These are phyloP conservation scores for Aegithalos caudatus DNA, from an alignment of 2,113 vertebrate genomes.

Conservation along the genomic window DNA sequence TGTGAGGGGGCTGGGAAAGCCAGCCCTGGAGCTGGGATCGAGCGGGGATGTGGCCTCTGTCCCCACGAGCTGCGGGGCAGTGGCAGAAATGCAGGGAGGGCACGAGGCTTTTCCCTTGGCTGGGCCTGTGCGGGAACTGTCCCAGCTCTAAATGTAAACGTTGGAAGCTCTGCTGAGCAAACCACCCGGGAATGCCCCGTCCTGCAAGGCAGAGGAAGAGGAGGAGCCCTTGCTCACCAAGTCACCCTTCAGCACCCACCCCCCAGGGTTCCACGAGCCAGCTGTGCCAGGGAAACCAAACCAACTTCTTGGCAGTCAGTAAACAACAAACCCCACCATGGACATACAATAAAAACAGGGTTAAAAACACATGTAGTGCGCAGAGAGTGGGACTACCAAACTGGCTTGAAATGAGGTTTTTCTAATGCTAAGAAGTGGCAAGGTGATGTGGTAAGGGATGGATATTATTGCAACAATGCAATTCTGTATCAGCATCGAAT, in stretches of 20 bases:
- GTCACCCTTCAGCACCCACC: rapidly evolving
- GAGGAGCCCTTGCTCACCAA: not conserved
- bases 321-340: not conserved
- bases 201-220: not conserved
- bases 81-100: not conserved
- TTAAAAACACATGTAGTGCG: not conserved
- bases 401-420: not conserved
- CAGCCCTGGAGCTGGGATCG: not conserved
- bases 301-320: not conserved
- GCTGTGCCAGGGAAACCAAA: not conserved
- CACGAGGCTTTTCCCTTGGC: not conserved
- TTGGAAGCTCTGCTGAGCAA: not conserved
- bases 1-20: not conserved
- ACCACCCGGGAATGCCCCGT: not conserved
- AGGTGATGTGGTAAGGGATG: not conserved
- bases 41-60: not conserved
- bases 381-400: not conserved
- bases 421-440: not conserved
- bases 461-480: slow-evolving; percentile 20
- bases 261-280: rapidly evolving
- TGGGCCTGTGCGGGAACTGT: not conserved
- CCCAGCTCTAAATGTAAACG: not conserved
- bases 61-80: not conserved
- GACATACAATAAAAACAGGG: not conserved
- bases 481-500: not conserved